Conservation (phyloP, 2,888 invertebrate species). For the Caenorhabditis imperialis region DNA sequence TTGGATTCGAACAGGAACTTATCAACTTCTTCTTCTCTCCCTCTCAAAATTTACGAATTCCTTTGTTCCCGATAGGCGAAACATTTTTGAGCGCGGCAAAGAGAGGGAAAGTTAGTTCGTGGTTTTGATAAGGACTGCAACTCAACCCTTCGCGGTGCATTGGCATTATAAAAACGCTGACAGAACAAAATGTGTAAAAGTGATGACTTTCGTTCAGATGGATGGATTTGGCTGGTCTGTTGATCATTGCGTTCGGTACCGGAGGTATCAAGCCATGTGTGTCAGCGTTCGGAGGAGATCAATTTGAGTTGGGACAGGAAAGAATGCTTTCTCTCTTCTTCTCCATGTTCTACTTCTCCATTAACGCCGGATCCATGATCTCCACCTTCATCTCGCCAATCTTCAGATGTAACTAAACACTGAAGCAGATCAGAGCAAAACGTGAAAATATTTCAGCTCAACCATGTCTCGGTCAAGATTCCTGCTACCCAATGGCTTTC, state of each 20-base stretch:
- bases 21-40: too few species aligned
- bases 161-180: constrained; percentile 18
- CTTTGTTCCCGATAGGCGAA: constrained; percentile 15
- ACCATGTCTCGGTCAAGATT: constrained; percentile 80
- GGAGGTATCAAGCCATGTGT: constrained; percentile 81
- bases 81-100: constrained; percentile 3
- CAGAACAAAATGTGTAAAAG: neutral
- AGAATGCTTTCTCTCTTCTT: constrained; percentile 89
- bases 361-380: constrained; percentile 90
- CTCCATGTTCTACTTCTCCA: constrained; percentile 93
- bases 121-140: constrained; percentile 13
- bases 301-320: constrained; percentile 80
- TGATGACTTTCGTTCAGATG: constrained; percentile 55
- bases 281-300: constrained; percentile 81
- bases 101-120: constrained; percentile 4
- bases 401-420: constrained; percentile 82
- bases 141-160: constrained; percentile 22
- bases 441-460: constrained; percentile 55
- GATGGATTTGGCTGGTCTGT: constrained; percentile 77
- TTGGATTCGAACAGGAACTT: too few species aligned
- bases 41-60: constrained; percentile 32
- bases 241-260: constrained; percentile 80
- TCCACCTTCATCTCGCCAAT: constrained; percentile 92
- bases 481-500: constrained; percentile 90
- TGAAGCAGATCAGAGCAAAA: neutral